A percentile compares a stretch with the other conserved stretches of the same genome.
Conservation (phyloP, 2,888 invertebrate genomes). For the Athripsodes cinereus region DNA sequence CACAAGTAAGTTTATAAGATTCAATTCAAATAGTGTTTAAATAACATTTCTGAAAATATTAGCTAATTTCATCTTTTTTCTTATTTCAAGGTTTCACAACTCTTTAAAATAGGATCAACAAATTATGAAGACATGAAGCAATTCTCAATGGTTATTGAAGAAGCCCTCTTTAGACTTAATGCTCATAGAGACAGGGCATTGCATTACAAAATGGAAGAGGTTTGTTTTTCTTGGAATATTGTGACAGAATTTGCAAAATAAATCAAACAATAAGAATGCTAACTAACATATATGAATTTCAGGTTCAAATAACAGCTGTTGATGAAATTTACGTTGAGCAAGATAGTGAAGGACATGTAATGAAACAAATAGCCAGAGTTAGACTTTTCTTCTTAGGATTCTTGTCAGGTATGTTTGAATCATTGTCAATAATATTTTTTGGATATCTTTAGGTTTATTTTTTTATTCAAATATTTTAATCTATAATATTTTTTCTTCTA, state of each 20-base stretch:
- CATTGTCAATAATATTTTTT: no score
- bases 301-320: constrained; percentile 86
- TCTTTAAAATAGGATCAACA: constrained; percentile 92
- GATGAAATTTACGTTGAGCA: constrained; percentile 90
- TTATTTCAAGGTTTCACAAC: constrained; percentile 66
- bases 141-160: constrained; percentile 88
- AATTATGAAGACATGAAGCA: constrained; percentile 84
- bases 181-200: constrained; percentile 85
- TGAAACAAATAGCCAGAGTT: constrained; percentile 90
- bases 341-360: constrained; percentile 74
- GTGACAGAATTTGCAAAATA: neutral
- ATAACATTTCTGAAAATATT: no score
- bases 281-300: neutral
- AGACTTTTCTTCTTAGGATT: constrained; percentile 94
- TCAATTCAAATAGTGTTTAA: no score
- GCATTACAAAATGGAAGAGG: constrained; percentile 91
- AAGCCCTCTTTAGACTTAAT: constrained; percentile 78
- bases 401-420: constrained; percentile 65
- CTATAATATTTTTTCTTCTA: constrained; percentile 5
- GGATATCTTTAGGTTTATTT: neutral
- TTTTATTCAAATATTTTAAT: constrained; percentile 2
- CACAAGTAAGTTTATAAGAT: constrained; percentile 55
- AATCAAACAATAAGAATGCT: constrained; percentile 1
- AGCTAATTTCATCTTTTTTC: neutral
- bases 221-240: constrained; percentile 24